phyloP scores from a whole-genome alignment of 2,888 invertebrate species.

The Nineta flava region DNA sequence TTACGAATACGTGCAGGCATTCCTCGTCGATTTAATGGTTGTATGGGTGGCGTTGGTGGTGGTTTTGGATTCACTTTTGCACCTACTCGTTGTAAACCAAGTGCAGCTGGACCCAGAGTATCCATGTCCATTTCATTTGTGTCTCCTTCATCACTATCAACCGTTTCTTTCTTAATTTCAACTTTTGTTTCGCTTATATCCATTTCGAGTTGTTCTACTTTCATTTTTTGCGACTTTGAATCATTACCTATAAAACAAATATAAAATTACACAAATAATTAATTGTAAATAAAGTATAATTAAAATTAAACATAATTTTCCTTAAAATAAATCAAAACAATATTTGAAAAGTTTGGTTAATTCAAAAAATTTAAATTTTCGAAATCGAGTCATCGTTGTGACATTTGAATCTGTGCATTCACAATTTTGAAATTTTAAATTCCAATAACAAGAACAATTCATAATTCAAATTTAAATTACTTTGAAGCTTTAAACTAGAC shows the following conservation, averaged over 20 bases:
- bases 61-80: constrained; percentile 58
- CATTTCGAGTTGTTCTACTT: constrained; percentile 15
- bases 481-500: constrained; percentile 2
- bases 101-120: constrained; percentile 60
- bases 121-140: constrained; percentile 48
- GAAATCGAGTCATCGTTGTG: constrained; percentile 4
- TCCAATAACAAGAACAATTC: background rate
- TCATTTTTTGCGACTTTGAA: constrained; percentile 12
- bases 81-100: constrained; percentile 69
- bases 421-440: constrained; percentile 4
- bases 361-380: background rate
- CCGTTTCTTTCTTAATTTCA: constrained; percentile 38
- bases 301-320: background rate
- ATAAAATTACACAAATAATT: background rate
- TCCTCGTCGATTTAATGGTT: constrained; percentile 68
- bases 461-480: background rate
- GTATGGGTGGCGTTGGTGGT: constrained; percentile 51
- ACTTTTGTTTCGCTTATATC: constrained; percentile 14
- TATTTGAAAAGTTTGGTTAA: background rate
- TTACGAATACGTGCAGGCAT: constrained; percentile 85
- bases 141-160: constrained; percentile 24
- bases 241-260: background rate
- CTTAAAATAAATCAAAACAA: background rate
- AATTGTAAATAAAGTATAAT: background rate
- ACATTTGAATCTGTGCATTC: constrained; percentile 6